phyloP scores from a whole-genome alignment of 2,888 invertebrate species.

The Argyresthia goedartella region DNA sequence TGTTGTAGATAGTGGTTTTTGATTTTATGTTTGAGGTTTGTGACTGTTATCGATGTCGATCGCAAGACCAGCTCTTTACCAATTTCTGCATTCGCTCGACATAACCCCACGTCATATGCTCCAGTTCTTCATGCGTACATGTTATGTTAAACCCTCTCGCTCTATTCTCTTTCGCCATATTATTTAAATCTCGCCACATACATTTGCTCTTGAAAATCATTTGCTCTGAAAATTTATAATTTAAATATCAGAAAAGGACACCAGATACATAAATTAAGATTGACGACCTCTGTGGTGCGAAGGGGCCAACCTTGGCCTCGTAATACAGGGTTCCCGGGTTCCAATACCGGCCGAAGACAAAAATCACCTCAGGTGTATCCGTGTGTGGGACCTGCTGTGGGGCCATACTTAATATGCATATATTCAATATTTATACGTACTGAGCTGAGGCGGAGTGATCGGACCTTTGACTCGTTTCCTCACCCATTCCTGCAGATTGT shows the following conservation, averaged over 20 bases:
- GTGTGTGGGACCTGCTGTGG: too few relatives aligned
- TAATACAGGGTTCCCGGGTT: background rate
- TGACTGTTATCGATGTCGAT: too few relatives aligned
- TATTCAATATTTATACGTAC: conserved; percentile 25
- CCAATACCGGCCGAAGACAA: background rate
- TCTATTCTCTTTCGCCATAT: conserved; percentile 44
- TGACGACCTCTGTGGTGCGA: too few relatives aligned
- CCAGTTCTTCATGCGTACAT: conserved; percentile 36
- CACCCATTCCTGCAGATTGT: conserved; percentile 48
- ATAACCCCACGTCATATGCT: conserved; percentile 45
- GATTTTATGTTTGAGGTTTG: too few relatives aligned
- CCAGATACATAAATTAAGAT: too few relatives aligned
- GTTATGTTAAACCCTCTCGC: conserved; percentile 45
- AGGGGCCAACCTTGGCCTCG: background rate
- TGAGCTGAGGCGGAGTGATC: conserved; percentile 26
- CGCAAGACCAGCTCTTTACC: conserved; percentile 23
- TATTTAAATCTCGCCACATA: conserved; percentile 69
- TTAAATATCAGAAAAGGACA: background rate
- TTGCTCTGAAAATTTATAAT: conserved; percentile 73
- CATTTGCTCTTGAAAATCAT: conserved; percentile 87
- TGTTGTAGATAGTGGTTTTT: too few relatives aligned
- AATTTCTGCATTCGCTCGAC: conserved; percentile 37
- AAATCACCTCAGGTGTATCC: too few relatives aligned
- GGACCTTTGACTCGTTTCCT: conserved; percentile 41
- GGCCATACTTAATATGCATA: too few relatives aligned